Percentiles rank a stretch among this genome's conserved stretches.
These are phyloP conservation scores for Pteropus rufus DNA, from an alignment of 2,797 vertebrate species.

Conservation along the genomic window DNA sequence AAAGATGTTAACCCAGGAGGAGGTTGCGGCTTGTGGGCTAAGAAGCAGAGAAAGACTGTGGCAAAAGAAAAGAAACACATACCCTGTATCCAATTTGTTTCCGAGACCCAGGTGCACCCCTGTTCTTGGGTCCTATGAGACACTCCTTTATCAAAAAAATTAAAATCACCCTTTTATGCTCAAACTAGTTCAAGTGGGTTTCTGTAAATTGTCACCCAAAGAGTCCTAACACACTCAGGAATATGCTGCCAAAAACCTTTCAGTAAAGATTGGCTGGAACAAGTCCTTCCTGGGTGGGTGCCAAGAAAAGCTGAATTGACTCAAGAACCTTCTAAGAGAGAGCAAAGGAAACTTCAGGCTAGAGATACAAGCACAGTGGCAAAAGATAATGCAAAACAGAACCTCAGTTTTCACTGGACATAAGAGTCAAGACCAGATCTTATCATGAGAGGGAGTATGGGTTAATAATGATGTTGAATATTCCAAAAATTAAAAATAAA, in stretches of 20 bases:
- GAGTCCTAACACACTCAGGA: not conserved
- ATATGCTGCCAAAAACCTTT: not conserved
- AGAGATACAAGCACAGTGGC: not conserved
- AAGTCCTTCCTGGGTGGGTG: not conserved
- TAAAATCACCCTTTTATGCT: not conserved
- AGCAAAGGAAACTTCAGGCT: not conserved
- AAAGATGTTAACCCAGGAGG: not conserved
- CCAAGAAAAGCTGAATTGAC: not conserved
- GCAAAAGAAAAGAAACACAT: not conserved
- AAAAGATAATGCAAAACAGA: not conserved
- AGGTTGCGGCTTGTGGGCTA: not conserved
- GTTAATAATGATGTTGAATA: not conserved
- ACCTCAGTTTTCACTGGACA: not conserved
- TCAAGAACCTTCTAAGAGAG: not conserved
- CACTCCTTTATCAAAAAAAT: not conserved
- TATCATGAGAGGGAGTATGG: not conserved
- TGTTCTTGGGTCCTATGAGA: not conserved
- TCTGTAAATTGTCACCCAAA: not conserved
- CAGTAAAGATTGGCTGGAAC: not conserved
- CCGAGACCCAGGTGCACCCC: not conserved
- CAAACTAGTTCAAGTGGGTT: not conserved
- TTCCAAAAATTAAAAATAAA: not conserved
- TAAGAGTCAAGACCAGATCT: not conserved
- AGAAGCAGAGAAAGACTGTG: not conserved
- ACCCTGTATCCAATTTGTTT: not conserved